These are phyloP conservation scores for Machimus atricapillus DNA, from an alignment of 2,888 invertebrate genomes.

Conservation along the genomic window DNA sequence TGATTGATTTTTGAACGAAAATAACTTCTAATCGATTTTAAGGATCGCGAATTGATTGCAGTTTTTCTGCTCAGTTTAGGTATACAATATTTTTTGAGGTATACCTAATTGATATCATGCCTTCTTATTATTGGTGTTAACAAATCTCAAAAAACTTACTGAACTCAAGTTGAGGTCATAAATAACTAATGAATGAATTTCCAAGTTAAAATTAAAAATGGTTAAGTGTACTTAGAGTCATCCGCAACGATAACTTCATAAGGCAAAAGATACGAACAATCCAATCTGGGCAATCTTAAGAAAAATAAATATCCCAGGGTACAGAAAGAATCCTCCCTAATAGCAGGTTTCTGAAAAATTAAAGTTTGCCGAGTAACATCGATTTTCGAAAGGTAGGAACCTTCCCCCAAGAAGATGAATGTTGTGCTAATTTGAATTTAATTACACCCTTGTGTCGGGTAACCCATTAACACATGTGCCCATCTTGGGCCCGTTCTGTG, in stretches of 20 bases:
- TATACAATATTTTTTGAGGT: no score
- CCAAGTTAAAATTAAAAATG: background rate
- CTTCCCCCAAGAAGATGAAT: constrained; percentile 50
- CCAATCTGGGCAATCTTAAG: background rate
- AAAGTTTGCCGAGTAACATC: constrained; percentile 39
- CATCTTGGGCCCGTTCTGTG: constrained; percentile 43
- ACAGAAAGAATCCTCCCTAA: constrained; percentile 50
- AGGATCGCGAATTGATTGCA: no score
- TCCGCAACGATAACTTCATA: constrained; percentile 33
- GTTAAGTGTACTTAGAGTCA: background rate
- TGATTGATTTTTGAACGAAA: no score
- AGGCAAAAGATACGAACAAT: background rate
- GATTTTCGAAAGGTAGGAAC: constrained; percentile 33
- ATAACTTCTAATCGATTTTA: no score
- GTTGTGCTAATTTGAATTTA: constrained; percentile 61
- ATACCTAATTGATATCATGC: no score
- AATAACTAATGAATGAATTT: background rate
- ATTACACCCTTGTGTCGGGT: constrained; percentile 54
- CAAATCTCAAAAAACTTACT: no score
- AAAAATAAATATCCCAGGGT: constrained; percentile 49
- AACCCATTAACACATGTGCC: constrained; percentile 54
- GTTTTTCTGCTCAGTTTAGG: no score
- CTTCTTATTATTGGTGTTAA: no score
- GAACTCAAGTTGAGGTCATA: background rate
- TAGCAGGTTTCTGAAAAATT: constrained; percentile 47